Evolutionary conservation across 2,797 vertebrate genomes (phyloP), one percentile per base, ranked within the genome.

Genomic region (Lepus oiostolus): DNA sequence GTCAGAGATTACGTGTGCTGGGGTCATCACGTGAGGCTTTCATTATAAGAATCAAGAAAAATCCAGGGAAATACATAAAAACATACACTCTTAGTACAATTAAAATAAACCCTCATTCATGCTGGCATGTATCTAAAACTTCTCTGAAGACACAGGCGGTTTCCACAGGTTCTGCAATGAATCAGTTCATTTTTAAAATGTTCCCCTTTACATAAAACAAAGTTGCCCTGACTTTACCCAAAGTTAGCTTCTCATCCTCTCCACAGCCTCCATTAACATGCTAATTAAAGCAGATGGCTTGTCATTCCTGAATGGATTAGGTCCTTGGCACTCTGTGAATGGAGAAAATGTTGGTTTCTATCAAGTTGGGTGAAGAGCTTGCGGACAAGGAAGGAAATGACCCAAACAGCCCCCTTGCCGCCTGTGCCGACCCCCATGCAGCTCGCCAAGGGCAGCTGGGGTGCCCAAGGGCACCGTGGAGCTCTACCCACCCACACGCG

Each of bases 201-300:
- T 22, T n/a, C 21, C 9, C 0, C 4, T 28, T 50, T 81, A 5
- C 0, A 1, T 1, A 35, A 14, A 77, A 47, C 35, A 1, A 87
- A 79, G n/a, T 22, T 58, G 30, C 19, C n/a, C 58, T 11, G 19
- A 5, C 47, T 89, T 54, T 47, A 22, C 47, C 85, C 32, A 13
- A 68, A 19, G 9, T 65, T 7, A 22, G 42, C 0, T 7, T 65
- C 77, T 50, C 12, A 7, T 75, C 10, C 30, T 35, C 95, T 74
- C 62, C 47, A 2, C 4, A 17, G 35, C 63, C 16, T 38, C 58
- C 5, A 0, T 28, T 17, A 52, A 77, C 1, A 10, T 24, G 22
- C 35, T 35, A 10, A 87, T 28, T 19, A n/a, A 42, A 24, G 42
- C n/a, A 35, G 62, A 52, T 0, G 0, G 24, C 1, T 3, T 13